phyloP scores from a whole-genome alignment of 2,888 invertebrate species.

The Graphium colonna region DNA sequence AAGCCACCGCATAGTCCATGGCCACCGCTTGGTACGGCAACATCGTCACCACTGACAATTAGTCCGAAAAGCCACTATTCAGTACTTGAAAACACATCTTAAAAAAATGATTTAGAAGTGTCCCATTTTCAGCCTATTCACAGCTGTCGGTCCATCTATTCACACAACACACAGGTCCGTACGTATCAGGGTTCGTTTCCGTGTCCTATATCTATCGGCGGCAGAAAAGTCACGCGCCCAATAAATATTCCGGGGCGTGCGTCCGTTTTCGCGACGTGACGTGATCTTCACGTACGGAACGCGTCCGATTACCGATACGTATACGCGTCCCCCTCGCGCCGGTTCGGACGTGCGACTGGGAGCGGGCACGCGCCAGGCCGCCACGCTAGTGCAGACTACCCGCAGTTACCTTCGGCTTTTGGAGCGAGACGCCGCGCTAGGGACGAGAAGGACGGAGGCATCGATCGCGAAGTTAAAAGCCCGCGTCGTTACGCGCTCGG shows the following conservation, averaged over 20 bases:
- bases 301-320: slow-evolving; percentile 79
- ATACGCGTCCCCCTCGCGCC: slow-evolving; percentile 77
- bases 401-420: slow-evolving; percentile 52
- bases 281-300: slow-evolving; percentile 79
- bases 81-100: too few species aligned
- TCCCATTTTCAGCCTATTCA: slow-evolving; percentile 36
- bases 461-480: slow-evolving; percentile 78
- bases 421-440: slow-evolving; percentile 54
- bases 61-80: slow-evolving; percentile 34
- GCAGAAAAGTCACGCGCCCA: slow-evolving; percentile 77
- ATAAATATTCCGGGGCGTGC: slow-evolving; percentile 82
- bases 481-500: slow-evolving; percentile 78
- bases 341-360: slow-evolving; percentile 77
- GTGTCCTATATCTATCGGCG: slow-evolving; percentile 63
- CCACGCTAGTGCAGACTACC: slow-evolving; percentile 65
- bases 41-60: slow-evolving; percentile 74
- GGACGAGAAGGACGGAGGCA: slow-evolving; percentile 46
- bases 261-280: slow-evolving; percentile 81
- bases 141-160: not conserved
- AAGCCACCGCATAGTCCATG: slow-evolving; percentile 88
- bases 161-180: not conserved
- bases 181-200: slow-evolving; percentile 18
- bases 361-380: slow-evolving; percentile 74
- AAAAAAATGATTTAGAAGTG: slow-evolving; percentile 42
- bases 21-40: slow-evolving; percentile 93